These are phyloP conservation scores for Euleptes europaea DNA, from an alignment of 2,113 vertebrate species.

Conservation along the genomic window DNA sequence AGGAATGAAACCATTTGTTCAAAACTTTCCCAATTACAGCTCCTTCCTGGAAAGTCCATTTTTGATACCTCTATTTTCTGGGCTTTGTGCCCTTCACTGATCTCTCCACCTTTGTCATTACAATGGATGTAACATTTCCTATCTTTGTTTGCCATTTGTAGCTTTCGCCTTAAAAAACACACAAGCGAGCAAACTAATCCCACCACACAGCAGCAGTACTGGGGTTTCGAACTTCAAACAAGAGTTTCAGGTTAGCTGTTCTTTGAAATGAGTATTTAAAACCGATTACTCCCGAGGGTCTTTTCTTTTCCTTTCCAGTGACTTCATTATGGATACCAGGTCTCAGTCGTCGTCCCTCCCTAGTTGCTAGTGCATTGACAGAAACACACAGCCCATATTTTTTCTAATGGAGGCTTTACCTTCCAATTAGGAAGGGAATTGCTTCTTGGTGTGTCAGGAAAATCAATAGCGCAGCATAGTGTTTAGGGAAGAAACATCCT, in stretches of 20 bases:
- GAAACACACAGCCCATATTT: neutral
- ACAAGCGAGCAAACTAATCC: neutral
- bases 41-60: neutral
- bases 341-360: neutral
- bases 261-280: neutral
- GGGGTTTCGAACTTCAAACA: neutral
- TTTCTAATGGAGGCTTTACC: neutral
- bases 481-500: neutral
- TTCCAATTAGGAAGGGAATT: neutral
- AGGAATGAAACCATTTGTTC: neutral
- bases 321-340: neutral
- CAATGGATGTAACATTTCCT: neutral
- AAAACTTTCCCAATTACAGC: neutral
- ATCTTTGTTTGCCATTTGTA: accelerated
- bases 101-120: neutral
- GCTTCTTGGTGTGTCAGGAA: neutral
- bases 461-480: neutral
- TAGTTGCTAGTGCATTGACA: neutral
- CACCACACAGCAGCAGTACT: neutral
- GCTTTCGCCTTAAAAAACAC: neutral
- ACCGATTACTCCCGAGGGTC: accelerated
- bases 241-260: neutral
- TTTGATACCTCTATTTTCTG: neutral
- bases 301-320: accelerated
- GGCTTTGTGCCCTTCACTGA: neutral